phyloP scores from a whole-genome alignment of 2,113 vertebrate genomes.

The Pimephales promelas region DNA sequence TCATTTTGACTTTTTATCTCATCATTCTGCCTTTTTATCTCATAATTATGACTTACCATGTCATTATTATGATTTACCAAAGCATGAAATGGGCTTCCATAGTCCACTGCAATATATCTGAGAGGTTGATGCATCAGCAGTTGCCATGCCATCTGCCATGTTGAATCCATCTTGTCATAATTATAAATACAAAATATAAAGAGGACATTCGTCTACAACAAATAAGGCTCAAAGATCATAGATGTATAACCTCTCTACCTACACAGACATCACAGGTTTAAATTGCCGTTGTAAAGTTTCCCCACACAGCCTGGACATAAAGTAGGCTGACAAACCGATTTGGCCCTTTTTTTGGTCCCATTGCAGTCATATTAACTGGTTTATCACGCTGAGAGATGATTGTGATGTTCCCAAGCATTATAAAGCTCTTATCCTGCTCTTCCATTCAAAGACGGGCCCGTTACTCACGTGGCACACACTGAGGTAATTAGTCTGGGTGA shows the following conservation, averaged over 20 bases:
- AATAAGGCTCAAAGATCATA: neutral
- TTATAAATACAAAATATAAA: neutral
- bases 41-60: too few species aligned
- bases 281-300: conserved; percentile 3
- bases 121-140: neutral
- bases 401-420: conserved; percentile 35
- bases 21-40: too few species aligned
- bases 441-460: neutral
- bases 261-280: neutral
- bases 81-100: too few species aligned
- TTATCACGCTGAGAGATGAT: conserved; percentile 27
- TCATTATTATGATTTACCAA: too few species aligned
- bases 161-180: neutral
- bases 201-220: neutral
- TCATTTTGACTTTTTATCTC: too few species aligned
- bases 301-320: neutral
- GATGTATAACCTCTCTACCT: neutral
- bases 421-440: conserved; percentile 21
- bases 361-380: conserved; percentile 27
- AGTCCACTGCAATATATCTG: neutral
- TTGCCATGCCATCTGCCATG: conserved; percentile 1
- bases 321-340: conserved; percentile 11
- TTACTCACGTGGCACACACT: conserved; percentile 3
- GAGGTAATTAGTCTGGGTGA: conserved; percentile 41
- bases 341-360: conserved; percentile 1